Conservation (phyloP, 2,113 vertebrate genomes). For the Elgaria multicarinata region DNA sequence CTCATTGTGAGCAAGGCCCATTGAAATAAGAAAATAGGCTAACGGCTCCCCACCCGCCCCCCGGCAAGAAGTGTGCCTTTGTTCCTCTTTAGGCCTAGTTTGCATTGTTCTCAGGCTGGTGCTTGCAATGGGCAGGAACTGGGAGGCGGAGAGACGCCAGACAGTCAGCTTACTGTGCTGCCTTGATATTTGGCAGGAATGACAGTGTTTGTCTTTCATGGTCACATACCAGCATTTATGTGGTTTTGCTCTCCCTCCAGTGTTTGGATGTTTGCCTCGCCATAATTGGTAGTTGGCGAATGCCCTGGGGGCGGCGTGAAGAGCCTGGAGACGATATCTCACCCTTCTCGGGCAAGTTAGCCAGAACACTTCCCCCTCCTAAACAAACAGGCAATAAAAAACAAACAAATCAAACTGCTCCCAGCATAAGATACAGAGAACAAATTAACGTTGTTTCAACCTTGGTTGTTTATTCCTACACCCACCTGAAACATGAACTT, state of each 20-base stretch:
- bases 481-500: too few relatives aligned
- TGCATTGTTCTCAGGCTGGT: not conserved
- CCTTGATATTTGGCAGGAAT: accelerated
- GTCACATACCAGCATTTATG: accelerated
- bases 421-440: not conserved
- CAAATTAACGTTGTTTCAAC: not conserved
- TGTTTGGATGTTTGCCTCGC: not conserved
- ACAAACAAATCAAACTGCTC: not conserved
- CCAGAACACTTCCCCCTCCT: not conserved
- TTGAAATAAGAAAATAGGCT: not conserved
- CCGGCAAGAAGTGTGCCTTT: not conserved
- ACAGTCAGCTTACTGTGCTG: accelerated
- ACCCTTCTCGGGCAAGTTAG: not conserved
- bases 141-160: not conserved
- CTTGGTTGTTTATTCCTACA: not conserved
- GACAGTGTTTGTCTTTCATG: not conserved
- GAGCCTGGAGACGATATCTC: not conserved
- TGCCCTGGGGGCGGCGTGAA: not conserved
- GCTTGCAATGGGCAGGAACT: not conserved
- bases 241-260: not conserved
- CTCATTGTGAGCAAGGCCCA: not conserved
- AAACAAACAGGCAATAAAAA: not conserved
- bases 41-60: not conserved
- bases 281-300: not conserved
- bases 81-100: not conserved